Percentiles rank a stretch among this genome's conserved stretches.
Conservation (phyloP, 2,797 vertebrate species). For the Trachops cirrhosus region DNA sequence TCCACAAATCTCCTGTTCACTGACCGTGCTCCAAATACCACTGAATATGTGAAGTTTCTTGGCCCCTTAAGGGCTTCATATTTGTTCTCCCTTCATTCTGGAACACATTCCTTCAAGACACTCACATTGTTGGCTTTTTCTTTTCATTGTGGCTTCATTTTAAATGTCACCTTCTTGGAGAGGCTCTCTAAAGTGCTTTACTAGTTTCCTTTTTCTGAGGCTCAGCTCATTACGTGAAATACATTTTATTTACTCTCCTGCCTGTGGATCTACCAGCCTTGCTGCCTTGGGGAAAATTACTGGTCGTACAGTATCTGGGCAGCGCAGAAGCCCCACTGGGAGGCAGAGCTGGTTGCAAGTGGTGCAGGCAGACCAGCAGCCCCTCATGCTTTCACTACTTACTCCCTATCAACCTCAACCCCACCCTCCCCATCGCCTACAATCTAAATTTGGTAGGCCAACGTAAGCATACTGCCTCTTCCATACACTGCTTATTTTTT, state of each 20-base stretch:
- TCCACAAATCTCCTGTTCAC: not conserved
- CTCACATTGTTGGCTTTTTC: not conserved
- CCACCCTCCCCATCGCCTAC: not conserved
- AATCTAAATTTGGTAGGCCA: not conserved
- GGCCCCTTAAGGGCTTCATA: not conserved
- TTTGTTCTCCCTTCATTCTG: not conserved
- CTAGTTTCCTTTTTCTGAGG: not conserved
- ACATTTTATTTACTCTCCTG: not conserved
- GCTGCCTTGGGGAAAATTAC: not conserved
- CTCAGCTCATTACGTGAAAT: not conserved
- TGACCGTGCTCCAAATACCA: not conserved
- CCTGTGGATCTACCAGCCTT: not conserved
- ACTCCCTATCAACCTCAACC: no score
- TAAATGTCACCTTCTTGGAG: not conserved
- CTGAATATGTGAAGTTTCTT: not conserved
- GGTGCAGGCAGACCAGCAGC: not conserved
- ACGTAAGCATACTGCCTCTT: not conserved
- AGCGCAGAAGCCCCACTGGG: not conserved
- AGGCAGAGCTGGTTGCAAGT: not conserved
- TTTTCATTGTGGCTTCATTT: not conserved
- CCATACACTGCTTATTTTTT: not conserved
- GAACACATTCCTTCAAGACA: not conserved
- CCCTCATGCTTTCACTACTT: not conserved
- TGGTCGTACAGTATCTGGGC: not conserved
- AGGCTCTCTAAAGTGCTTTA: not conserved